phyloP scores from a whole-genome alignment of 2,113 vertebrate genomes.

The Cephalopterus ornatus region DNA sequence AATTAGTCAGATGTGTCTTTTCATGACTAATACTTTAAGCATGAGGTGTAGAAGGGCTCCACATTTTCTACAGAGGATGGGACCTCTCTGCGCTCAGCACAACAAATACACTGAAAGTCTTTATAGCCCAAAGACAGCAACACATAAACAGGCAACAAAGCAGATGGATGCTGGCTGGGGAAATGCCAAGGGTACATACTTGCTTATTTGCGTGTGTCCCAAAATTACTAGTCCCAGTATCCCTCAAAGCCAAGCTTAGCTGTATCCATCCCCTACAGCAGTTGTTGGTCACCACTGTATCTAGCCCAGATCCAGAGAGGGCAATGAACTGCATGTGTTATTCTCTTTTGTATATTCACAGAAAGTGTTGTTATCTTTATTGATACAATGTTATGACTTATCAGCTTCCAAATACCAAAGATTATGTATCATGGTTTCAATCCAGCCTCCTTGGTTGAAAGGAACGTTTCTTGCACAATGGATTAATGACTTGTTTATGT shows the following conservation, averaged over 20 bases:
- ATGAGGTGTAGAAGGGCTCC: not conserved
- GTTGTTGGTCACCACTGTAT: not conserved
- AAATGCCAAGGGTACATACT: not conserved
- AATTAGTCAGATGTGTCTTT: not conserved
- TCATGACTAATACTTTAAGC: not conserved
- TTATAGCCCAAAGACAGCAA: not conserved
- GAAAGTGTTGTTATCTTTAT: conserved; percentile 15
- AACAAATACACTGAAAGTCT: not conserved
- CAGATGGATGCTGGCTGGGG: not conserved
- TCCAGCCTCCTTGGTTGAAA: conserved; percentile 7
- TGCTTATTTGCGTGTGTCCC: not conserved
- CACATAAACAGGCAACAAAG: not conserved
- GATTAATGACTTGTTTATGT: conserved; percentile 15
- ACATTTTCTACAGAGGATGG: not conserved
- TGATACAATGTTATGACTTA: conserved; percentile 13
- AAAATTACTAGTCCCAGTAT: not conserved
- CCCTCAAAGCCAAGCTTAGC: not conserved
- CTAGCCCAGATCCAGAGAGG: not conserved
- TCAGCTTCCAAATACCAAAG: conserved; percentile 35
- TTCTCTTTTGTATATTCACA: not conserved
- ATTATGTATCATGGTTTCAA: conserved; percentile 10
- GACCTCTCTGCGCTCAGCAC: not conserved
- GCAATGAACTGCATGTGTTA: not conserved
- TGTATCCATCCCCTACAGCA: not conserved
- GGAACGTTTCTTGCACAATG: not conserved